Percentiles rank a stretch among this genome's conserved stretches.
Evolutionary conservation across 2,888 invertebrate species (phyloP).

Genomic region (Noctua fimbriata): DNA sequence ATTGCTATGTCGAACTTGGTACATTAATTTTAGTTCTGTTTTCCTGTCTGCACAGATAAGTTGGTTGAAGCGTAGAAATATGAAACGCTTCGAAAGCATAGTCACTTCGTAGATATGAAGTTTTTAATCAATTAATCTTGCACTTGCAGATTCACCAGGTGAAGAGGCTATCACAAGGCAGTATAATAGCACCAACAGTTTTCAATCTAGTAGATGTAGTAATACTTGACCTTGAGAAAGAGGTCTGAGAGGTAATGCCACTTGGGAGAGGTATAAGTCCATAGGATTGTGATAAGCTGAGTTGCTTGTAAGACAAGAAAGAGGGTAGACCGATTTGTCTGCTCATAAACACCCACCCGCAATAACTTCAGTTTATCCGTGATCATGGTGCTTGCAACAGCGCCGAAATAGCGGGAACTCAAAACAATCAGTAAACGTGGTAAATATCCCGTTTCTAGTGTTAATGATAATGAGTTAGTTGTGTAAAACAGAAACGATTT

Average conservation of each 20-base stretch:
- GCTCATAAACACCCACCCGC: too few relatives aligned
- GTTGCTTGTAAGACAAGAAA: too few relatives aligned
- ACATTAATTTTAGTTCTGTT: too few relatives aligned
- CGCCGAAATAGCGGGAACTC: too few relatives aligned
- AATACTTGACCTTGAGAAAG: not conserved
- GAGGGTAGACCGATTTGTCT: too few relatives aligned
- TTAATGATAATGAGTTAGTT: not conserved
- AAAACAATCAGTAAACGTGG: too few relatives aligned
- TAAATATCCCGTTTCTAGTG: too few relatives aligned
- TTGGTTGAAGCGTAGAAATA: not conserved
- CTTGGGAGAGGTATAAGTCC: not conserved
- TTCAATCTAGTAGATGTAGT: conserved; percentile 1
- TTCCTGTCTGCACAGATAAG: too few relatives aligned
- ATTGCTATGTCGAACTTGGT: too few relatives aligned
- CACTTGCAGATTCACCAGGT: not conserved
- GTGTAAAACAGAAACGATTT: not conserved
- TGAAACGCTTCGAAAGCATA: not conserved
- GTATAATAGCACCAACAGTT: not conserved
- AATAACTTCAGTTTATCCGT: too few relatives aligned
- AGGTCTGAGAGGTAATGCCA: not conserved
- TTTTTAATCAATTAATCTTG: not conserved
- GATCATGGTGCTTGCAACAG: too few relatives aligned
- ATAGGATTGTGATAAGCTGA: not conserved
- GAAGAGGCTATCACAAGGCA: not conserved
- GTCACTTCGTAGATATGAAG: not conserved